Base-by-base conservation (phyloP, 1,140 invertebrate species). In the Araneus ventricosus region DNA sequence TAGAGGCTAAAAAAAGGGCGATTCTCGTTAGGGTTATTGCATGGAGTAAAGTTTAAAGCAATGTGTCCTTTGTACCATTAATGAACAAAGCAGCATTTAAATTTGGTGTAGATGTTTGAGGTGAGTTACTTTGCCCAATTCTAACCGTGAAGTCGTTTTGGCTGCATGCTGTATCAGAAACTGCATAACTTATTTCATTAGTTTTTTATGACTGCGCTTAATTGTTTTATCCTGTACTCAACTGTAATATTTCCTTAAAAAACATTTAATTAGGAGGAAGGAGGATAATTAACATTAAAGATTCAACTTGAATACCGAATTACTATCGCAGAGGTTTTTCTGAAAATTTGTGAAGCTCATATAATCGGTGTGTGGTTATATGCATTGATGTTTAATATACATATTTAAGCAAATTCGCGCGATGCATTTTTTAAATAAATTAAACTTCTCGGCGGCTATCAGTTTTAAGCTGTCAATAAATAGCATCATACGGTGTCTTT, bases 11-110 rank as follows among this genome's bases (percentile, higher is more conserved):
- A 37, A 45, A 41, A 70, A 41, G 24, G 86, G 24, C 34, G 14
- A 57, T 86, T 88, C 86, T 79, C 88, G 27, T 79, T 79, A 57
- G 41, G 67, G 75, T 89, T 89, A 79, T 89, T 89, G 37, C 70
- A 22, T 41, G 24, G 41, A 63, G 88, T 30, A 79, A 89, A 79
- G 39, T 79, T 89, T 75, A 75, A 75, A 75, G 17, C 30, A 75
- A 75, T 6, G 70, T 75, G 70, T 37, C 61, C 30, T 27, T 61
- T n/a, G 22, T 39, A 70, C 22, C 61, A 67, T 70, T 88, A 88
- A 88, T 88, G 86, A 41, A 59, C 24, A 37, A 41, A 45, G 37
- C 27, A n/a, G 37, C 7, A 39, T 88, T 70, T 59, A 70, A 14
- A 34, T 22, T 34, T 24, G n/a, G 37, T 41, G 86, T 27, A 88